Evolutionary conservation across 2,888 invertebrate species (phyloP), one percentile per base, ranked within the genome.

Genomic region (Brachypalpus laphriformis): DNA sequence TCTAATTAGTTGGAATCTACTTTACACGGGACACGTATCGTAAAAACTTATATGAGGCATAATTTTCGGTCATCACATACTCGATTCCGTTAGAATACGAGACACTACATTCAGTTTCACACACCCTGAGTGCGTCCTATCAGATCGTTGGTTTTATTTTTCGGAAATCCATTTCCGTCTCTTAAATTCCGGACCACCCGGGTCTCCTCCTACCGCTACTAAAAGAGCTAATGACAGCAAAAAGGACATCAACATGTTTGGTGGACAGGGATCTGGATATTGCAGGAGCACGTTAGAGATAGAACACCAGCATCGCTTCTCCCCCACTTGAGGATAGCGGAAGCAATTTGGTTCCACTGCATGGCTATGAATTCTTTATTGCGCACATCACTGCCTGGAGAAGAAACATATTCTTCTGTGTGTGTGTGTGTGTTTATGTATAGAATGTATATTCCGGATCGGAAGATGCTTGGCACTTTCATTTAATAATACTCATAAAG

Each of bases 351-450:
- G 66, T 66, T 68, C 72, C 82, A 82, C 63, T 66, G 78, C 61
- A 72, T 34, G 74, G 61, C 74, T 63, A 82, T 82, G 83, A 83
- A 83, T 83, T 74, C 63, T 74, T 83, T 83, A 78, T 78, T 49
- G 57, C 34, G 40, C 63, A 54, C 78, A 74, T 83, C 78, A 78
- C 28, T 65, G 74, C 45, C 42, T 42, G 11, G 59, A 37, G 54
- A 57, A 20, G 57, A 49, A 45, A n/a, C 37, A 59, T 49, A 61
- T 56, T 57, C 72, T 45, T 47, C 16, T 34, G 11, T 61, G 25
- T 34, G 34, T 34, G 4, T 49, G 11, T 45, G 42, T 22, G 25
- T 51, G 51, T 40, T 14, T 40, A 40, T 47, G 31, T 42, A n/a
- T 45, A n/a, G 42, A 42, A 74, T 63, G 45, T 45, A 22, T 37